Evolutionary conservation across 2,797 vertebrate genomes (phyloP).

Genomic region (Pseudopleuronectes americanus): DNA sequence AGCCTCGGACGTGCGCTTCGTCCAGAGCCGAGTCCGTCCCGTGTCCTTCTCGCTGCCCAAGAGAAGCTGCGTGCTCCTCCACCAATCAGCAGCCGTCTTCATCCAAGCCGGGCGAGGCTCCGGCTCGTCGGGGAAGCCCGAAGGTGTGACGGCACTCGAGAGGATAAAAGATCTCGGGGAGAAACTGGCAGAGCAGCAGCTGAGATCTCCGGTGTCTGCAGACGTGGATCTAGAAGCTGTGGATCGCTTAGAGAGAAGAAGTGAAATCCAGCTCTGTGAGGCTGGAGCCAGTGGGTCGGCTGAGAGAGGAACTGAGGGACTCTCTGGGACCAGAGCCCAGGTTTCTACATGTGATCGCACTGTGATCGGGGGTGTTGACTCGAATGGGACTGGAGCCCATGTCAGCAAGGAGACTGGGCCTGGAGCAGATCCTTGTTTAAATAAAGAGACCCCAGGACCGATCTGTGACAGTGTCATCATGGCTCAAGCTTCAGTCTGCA

Average conservation of each 20-base stretch:
- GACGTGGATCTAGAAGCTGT: constrained; percentile 14
- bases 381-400: constrained; percentile 49
- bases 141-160: constrained; percentile 15
- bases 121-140: constrained; percentile 46
- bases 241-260: constrained; percentile 46
- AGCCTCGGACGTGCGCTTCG: not conserved
- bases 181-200: constrained; percentile 36
- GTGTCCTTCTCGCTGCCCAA: constrained; percentile 80
- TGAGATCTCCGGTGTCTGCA: constrained; percentile 39
- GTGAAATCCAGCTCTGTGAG: constrained; percentile 38
- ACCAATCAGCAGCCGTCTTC: constrained; percentile 77
- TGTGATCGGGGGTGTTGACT: constrained; percentile 42
- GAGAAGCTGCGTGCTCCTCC: constrained; percentile 74
- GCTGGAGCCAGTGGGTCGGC: constrained; percentile 38
- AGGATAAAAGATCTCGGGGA: constrained; percentile 45
- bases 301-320: constrained; percentile 33
- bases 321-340: constrained; percentile 48
- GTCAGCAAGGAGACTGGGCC: constrained; percentile 47
- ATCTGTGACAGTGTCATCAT: constrained; percentile 24
- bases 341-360: constrained; percentile 52
- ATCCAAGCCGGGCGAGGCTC: constrained; percentile 65
- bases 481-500: constrained; percentile 1
- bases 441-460: constrained; percentile 23
- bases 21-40: constrained; percentile 61
- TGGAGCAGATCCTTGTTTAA: constrained; percentile 56